Conservation (phyloP, 2,888 invertebrate genomes). For the Orthosia gracilis region DNA sequence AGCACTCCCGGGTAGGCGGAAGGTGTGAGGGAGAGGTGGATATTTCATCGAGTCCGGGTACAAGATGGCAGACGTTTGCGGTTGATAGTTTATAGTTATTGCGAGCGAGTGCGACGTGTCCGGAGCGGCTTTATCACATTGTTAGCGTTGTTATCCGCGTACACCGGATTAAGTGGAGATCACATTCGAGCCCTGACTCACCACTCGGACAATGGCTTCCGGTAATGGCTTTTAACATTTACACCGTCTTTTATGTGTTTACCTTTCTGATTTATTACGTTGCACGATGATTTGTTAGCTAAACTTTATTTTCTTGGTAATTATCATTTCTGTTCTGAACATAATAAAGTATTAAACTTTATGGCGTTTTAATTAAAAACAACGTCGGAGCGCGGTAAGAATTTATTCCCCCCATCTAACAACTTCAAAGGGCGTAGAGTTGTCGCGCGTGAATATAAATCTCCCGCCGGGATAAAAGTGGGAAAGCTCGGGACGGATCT, state of each 20-base stretch:
- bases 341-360: conserved; percentile 79
- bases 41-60: conserved; percentile 87
- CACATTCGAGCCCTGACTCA: conserved; percentile 78
- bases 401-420: conserved; percentile 85
- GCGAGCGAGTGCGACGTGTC: conserved; percentile 88
- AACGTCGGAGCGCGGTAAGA: conserved; percentile 79
- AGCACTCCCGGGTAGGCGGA: conserved; percentile 64
- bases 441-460: conserved; percentile 88
- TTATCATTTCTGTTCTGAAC: conserved; percentile 69
- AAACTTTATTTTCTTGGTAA: conserved; percentile 60
- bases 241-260: conserved; percentile 73
- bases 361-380: conserved; percentile 89
- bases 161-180: conserved; percentile 88
- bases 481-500: conserved; percentile 82
- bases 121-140: conserved; percentile 89
- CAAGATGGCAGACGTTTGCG: conserved; percentile 91
- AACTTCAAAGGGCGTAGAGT: conserved; percentile 89
- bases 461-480: conserved; percentile 83
- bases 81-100: conserved; percentile 91
- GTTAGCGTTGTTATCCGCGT: conserved; percentile 89
- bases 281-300: conserved; percentile 54
- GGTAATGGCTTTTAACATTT: conserved; percentile 82
- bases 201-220: conserved; percentile 80
- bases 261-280: conserved; percentile 63
- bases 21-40: conserved; percentile 84